Percentiles rank a stretch among this genome's conserved stretches.
Evolutionary conservation across 2,888 invertebrate species (phyloP).

Genomic region (Caenorhabditis japonica): DNA sequence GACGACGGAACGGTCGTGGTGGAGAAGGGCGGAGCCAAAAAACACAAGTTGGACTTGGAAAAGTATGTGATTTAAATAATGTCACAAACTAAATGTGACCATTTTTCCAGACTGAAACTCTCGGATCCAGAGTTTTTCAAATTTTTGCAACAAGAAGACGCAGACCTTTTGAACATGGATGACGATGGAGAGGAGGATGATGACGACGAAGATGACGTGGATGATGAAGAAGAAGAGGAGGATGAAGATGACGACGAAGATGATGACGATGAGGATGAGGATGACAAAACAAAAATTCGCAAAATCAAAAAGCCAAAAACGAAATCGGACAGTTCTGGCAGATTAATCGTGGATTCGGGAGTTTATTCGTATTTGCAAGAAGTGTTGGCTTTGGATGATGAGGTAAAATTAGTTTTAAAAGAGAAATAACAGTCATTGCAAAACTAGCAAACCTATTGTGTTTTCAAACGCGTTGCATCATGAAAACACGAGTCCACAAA

Average conservation of each 20-base stretch:
- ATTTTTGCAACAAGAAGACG: slow-evolving; percentile 72
- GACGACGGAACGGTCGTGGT: slow-evolving; percentile 36
- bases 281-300: slow-evolving; percentile 23
- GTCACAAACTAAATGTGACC: too few relatives aligned
- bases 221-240: slow-evolving; percentile 56
- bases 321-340: slow-evolving; percentile 52
- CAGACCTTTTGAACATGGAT: slow-evolving; percentile 72
- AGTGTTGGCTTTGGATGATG: slow-evolving; percentile 46
- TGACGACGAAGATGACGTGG: slow-evolving; percentile 59
- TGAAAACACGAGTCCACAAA: too few relatives aligned
- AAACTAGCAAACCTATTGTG: too few relatives aligned
- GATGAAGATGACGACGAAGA: slow-evolving; percentile 53
- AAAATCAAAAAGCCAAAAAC: slow-evolving; percentile 57
- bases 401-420: too few relatives aligned
- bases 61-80: slow-evolving; percentile 17
- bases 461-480: too few relatives aligned
- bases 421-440: too few relatives aligned
- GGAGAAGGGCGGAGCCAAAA: slow-evolving; percentile 46
- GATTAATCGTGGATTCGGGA: slow-evolving; percentile 63
- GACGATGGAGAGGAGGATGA: slow-evolving; percentile 61
- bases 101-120: slow-evolving; percentile 55
- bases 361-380: slow-evolving; percentile 61
- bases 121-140: slow-evolving; percentile 72
- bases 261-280: slow-evolving; percentile 37
- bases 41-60: slow-evolving; percentile 56